Evolutionary conservation across 2,888 invertebrate genomes (phyloP).

Genomic region (Lapara coniferarum): DNA sequence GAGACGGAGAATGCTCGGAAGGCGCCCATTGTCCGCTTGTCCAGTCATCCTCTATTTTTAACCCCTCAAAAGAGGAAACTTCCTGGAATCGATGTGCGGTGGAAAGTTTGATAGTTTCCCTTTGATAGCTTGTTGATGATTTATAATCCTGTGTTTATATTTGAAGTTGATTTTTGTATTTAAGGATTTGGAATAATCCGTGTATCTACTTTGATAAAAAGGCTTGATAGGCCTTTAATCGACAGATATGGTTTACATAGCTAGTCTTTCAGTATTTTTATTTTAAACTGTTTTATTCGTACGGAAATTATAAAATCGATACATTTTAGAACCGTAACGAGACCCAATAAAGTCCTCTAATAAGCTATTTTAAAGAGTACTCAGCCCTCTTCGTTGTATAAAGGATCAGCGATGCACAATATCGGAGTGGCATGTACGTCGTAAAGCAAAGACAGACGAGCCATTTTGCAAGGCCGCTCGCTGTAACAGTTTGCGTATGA

Average conservation of each 20-base stretch:
- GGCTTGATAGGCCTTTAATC: too few relatives aligned
- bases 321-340: too few relatives aligned
- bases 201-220: too few relatives aligned
- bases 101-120: constrained; percentile 1
- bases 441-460: constrained; percentile 19
- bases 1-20: constrained; percentile 55
- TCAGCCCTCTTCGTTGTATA: background rate
- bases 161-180: too few relatives aligned
- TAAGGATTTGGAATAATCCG: too few relatives aligned
- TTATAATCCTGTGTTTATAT: too few relatives aligned
- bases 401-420: constrained; percentile 17
- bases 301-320: too few relatives aligned
- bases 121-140: background rate
- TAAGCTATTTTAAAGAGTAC: background rate
- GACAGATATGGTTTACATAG: too few relatives aligned
- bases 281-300: too few relatives aligned
- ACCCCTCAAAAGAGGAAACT: constrained; percentile 47
- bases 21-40: constrained; percentile 61
- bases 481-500: constrained; percentile 30
- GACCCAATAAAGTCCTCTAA: background rate
- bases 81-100: constrained; percentile 32
- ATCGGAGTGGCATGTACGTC: constrained; percentile 2
- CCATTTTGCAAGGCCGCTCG: constrained; percentile 17
- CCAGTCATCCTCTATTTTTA: constrained; percentile 59
- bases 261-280: too few relatives aligned